Conservation (phyloP, 1,140 invertebrate genomes). For the Phocides pigmalion region DNA sequence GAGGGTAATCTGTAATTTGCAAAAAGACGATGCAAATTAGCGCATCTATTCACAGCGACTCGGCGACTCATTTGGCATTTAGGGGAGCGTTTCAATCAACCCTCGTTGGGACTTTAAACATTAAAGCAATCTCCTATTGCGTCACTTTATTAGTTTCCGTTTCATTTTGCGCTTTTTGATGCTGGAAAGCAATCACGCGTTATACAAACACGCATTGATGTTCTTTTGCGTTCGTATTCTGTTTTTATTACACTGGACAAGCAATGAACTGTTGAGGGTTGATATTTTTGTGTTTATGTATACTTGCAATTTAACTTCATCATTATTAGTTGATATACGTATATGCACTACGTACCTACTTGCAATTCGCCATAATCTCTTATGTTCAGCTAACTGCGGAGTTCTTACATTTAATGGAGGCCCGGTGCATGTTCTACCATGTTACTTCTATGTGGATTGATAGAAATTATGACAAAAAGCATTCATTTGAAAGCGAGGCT, state of each 20-base stretch:
- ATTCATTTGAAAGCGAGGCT: too few species aligned
- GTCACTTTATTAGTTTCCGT: conserved; percentile 79
- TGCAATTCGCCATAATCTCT: too few species aligned
- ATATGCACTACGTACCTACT: too few species aligned
- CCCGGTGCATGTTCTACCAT: too few species aligned
- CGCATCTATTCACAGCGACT: conserved; percentile 75
- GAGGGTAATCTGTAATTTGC: conserved; percentile 49
- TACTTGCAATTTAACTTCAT: too few species aligned
- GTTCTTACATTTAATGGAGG: too few species aligned
- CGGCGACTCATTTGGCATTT: conserved; percentile 62
- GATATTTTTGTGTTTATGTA: background rate
- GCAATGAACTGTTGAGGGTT: background rate
- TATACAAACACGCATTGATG: conserved; percentile 53
- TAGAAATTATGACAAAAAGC: too few species aligned
- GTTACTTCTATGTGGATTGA: too few species aligned
- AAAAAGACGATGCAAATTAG: conserved; percentile 81
- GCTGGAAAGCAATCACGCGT: conserved; percentile 69
- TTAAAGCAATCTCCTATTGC: conserved; percentile 78
- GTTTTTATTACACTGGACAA: conserved; percentile 4
- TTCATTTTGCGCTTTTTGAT: conserved; percentile 78
- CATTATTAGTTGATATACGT: too few species aligned
- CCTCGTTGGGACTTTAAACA: conserved; percentile 75
- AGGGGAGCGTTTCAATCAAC: conserved; percentile 76
- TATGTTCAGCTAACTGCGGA: too few species aligned
- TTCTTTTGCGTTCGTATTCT: conserved; percentile 44